Percentiles rank a stretch among this genome's conserved stretches.
Conservation (phyloP, 2,888 invertebrate species). For the Aporophyla nigra region DNA sequence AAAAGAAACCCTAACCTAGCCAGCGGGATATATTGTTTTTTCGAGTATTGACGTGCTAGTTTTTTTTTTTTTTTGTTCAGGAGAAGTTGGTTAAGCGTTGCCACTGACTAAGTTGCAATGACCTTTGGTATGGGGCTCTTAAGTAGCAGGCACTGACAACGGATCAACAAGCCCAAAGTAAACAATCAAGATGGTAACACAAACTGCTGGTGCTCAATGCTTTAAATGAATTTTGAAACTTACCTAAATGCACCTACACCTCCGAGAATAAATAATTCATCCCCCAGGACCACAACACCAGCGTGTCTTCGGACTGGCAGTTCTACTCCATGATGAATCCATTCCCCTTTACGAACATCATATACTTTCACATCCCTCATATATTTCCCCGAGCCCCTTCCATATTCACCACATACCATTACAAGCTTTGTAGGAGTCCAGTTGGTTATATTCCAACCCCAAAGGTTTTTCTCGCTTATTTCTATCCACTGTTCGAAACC, state of each 20-base stretch:
- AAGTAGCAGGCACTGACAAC: too few species aligned
- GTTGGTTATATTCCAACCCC: slow-evolving; percentile 85
- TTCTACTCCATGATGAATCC: slow-evolving; percentile 81
- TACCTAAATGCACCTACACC: slow-evolving; percentile 88
- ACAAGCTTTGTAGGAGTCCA: slow-evolving; percentile 83
- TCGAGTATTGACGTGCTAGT: neutral
- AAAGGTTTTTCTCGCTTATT: slow-evolving; percentile 81
- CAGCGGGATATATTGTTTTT: neutral
- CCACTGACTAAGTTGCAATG: neutral
- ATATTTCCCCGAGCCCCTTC: slow-evolving; percentile 82
- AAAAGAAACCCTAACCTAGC: neutral
- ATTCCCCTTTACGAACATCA: slow-evolving; percentile 80
- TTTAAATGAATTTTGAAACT: slow-evolving; percentile 62
- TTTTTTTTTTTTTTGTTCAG: neutral
- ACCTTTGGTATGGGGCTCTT: neutral
- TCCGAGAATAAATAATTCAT: slow-evolving; percentile 82
- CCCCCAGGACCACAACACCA: slow-evolving; percentile 78
- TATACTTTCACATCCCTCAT: slow-evolving; percentile 83
- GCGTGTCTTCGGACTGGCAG: slow-evolving; percentile 82
- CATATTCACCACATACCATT: slow-evolving; percentile 83
- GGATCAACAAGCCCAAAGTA: neutral
- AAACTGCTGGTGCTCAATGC: neutral
- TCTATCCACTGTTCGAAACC: slow-evolving; percentile 83
- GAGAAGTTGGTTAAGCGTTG: neutral
- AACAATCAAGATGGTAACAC: neutral